Evolutionary conservation across 1,140 invertebrate species (phyloP), one percentile per base, ranked within the genome.

Genomic region (Diploscapter pachys): DNA sequence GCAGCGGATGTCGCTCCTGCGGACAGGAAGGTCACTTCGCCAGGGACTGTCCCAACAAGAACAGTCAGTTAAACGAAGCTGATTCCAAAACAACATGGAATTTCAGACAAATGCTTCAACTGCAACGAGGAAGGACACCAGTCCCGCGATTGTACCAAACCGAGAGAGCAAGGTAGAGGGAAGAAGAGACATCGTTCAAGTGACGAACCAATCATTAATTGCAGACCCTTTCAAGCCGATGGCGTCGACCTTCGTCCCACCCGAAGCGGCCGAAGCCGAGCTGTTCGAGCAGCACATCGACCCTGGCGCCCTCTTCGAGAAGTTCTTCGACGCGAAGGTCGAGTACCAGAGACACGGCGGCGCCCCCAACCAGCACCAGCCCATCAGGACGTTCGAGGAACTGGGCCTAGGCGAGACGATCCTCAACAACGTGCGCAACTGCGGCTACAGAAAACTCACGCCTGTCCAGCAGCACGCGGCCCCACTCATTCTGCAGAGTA

Each of bases 381-480:
- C 68, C 11, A 51, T 48, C 63, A 66, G 48, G 48, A 67, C 8
- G 9, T 76, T 76, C 54, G 61, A 6, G 4, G 57, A 76, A n/a
- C 52, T 70, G 4, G 9, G 49, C 9, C 9, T 76, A 11, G 54
- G 4, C 8, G 74, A 70, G 5, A 70, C 49, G 11, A 76, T 76
- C 57, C 31, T 3, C 31, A 56, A 91, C 0, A 98, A 97, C 85
- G 89, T 98, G 0, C 89, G 98, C 0, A 92, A 91, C 80, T 63
- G 68, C 8, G 92, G 92, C 0, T 99, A 98, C 83, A 89, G 80
- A 1, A 91, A 90, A 80, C 94, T 95, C 0, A 98, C 78, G 6
- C 77, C 80, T 48, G 73, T 81, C 54, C 80, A 81, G 59, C 54
- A 63, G 49, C 70, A 67, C 48, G 66, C 80, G 50, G 76, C 81